phyloP scores from a whole-genome alignment of 2,888 invertebrate species.

The Polia nebulosa region DNA sequence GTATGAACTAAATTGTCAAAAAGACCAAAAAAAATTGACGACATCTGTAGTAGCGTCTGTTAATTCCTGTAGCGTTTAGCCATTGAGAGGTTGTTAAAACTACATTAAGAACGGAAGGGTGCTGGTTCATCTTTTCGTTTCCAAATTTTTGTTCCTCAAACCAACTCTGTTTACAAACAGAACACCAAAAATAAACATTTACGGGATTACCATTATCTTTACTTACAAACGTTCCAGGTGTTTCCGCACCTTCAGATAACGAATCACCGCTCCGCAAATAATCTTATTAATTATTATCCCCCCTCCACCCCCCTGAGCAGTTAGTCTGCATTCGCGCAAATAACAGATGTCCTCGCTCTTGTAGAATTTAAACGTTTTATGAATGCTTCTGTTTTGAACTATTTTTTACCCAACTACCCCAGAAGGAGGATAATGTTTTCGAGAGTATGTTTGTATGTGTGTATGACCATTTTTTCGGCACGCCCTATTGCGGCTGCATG shows the following conservation, averaged over 20 bases:
- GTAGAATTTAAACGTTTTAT: conserved; percentile 21
- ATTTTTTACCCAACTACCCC: background rate
- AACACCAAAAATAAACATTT: conserved; percentile 14
- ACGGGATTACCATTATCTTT: conserved; percentile 28
- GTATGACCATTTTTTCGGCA: too few relatives aligned
- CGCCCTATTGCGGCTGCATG: too few relatives aligned
- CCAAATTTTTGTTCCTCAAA: background rate
- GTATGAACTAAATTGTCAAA: too few relatives aligned
- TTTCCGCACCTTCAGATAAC: conserved; percentile 31
- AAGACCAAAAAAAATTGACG: too few relatives aligned
- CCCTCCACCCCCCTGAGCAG: conserved; percentile 1
- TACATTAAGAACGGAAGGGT: too few relatives aligned
- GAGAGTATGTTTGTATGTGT: too few relatives aligned
- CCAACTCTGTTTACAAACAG: background rate
- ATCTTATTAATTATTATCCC: conserved; percentile 48
- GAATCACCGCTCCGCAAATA: conserved; percentile 35
- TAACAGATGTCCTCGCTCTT: conserved; percentile 30
- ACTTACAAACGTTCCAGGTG: conserved; percentile 38
- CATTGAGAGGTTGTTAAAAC: too few relatives aligned
- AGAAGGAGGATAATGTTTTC: too few relatives aligned
- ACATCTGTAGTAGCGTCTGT: too few relatives aligned
- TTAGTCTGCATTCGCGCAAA: conserved; percentile 51
- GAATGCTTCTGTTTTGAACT: conserved; percentile 11
- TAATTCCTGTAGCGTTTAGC: too few relatives aligned
- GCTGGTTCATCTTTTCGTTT: too few relatives aligned